A percentile compares a stretch with the other conserved stretches of the same genome.
Conservation (phyloP, 2,797 vertebrate genomes). For the Stomatorhinus walkeri region DNA sequence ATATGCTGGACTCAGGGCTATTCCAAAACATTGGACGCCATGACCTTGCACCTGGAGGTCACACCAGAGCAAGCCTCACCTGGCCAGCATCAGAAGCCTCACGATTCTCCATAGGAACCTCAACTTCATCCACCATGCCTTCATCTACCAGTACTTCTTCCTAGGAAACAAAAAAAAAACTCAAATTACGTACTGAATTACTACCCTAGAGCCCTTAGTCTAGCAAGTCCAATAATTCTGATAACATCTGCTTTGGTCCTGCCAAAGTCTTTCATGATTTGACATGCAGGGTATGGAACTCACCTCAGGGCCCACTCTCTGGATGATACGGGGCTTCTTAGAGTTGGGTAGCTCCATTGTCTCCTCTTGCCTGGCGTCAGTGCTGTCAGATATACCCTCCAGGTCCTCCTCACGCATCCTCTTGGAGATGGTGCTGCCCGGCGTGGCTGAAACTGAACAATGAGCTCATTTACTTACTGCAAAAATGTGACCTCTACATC, state of each 20-base stretch:
- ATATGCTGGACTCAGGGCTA: not conserved
- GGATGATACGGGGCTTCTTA: conserved; percentile 82
- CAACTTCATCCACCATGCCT: conserved; percentile 77
- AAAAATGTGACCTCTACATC: not conserved
- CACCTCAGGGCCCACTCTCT: conserved; percentile 84
- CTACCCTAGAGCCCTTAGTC: not conserved
- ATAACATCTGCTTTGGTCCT: not conserved
- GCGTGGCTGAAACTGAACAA: conserved; percentile 78
- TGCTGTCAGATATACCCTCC: conserved; percentile 68
- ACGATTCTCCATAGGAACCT: conserved; percentile 73
- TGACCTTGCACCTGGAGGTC: not conserved
- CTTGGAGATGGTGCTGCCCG: conserved; percentile 77
- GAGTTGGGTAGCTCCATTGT: conserved; percentile 72
- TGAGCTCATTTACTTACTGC: not conserved
- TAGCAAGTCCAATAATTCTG: not conserved
- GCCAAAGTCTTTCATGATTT: not conserved
- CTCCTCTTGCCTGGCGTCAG: conserved; percentile 74
- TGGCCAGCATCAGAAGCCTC: conserved; percentile 77
- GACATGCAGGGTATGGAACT: conserved; percentile 11
- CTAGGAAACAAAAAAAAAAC: conserved; percentile 47
- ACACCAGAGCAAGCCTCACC: conserved; percentile 49
- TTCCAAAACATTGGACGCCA: not conserved
- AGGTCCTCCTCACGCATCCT: conserved; percentile 88
- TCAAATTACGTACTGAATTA: not conserved
- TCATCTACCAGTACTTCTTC: conserved; percentile 83